phyloP scores from a whole-genome alignment of 2,888 invertebrate species.

The Trilocha varians region DNA sequence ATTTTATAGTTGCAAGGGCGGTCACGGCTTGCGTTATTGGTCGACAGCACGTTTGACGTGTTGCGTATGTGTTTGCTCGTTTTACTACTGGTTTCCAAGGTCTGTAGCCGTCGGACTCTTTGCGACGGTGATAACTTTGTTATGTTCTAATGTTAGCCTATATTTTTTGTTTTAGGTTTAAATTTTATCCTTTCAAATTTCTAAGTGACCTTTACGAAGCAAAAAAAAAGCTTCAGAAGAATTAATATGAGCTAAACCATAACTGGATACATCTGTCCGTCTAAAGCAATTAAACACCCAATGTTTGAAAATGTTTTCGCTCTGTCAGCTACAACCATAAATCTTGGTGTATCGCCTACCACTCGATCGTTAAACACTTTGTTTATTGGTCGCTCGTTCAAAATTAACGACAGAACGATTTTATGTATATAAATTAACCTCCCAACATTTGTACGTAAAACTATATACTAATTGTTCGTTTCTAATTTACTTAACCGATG shows the following conservation, averaged over 20 bases:
- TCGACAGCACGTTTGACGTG: slow-evolving; percentile 10
- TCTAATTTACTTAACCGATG: neutral
- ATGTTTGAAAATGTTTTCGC: slow-evolving; percentile 38
- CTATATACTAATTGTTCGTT: neutral
- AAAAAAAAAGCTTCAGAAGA: too few relatives aligned
- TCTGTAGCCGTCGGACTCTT: slow-evolving; percentile 12
- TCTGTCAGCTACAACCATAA: slow-evolving; percentile 35
- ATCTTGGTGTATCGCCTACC: slow-evolving; percentile 17
- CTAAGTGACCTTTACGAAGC: too few relatives aligned
- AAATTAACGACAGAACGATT: neutral
- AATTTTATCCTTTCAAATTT: too few relatives aligned
- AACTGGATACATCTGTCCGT: too few relatives aligned
- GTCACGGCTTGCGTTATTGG: slow-evolving; percentile 17
- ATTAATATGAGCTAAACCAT: too few relatives aligned
- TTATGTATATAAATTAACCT: neutral
- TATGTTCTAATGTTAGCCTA: slow-evolving; percentile 11
- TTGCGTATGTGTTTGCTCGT: slow-evolving; percentile 11
- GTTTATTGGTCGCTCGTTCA: neutral
- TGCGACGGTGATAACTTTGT: too few relatives aligned
- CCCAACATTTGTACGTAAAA: neutral
- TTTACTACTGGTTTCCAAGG: slow-evolving; percentile 15
- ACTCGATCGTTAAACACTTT: slow-evolving; percentile 28
- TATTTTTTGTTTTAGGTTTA: slow-evolving; percentile 9
- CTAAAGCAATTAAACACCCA: too few relatives aligned
- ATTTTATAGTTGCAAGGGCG: slow-evolving; percentile 17